Percentiles rank a stretch among this genome's conserved stretches.
Evolutionary conservation across 2,113 vertebrate genomes (phyloP).

Genomic region (Melanotaenia duboulayi): DNA sequence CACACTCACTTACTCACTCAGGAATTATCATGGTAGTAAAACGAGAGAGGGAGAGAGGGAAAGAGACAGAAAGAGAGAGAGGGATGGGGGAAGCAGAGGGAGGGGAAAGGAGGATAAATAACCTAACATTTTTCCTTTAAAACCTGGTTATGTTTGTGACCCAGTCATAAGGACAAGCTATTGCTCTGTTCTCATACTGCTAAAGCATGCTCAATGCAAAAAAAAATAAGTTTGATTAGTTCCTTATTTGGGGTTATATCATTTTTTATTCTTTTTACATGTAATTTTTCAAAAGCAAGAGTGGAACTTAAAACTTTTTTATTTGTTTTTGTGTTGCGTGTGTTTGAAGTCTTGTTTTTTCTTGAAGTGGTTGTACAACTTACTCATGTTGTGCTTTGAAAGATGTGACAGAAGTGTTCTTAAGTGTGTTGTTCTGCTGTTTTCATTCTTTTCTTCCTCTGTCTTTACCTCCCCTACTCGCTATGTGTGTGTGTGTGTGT

Average conservation of each 20-base stretch:
- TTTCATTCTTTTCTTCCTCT: constrained; percentile 46
- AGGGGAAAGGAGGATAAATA: constrained; percentile 36
- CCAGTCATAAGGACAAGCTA: constrained; percentile 54
- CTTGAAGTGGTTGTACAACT: constrained; percentile 8
- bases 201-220: neutral
- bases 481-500: constrained; percentile 38
- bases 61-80: constrained; percentile 18
- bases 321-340: constrained; percentile 2
- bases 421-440: constrained; percentile 44
- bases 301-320: neutral
- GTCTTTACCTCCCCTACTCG: constrained; percentile 30
- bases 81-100: constrained; percentile 9
- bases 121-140: constrained; percentile 61
- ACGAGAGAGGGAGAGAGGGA: constrained; percentile 44
- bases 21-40: constrained; percentile 67
- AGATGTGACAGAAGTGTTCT: constrained; percentile 53
- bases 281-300: neutral
- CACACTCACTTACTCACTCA: constrained; percentile 61
- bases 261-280: neutral
- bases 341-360: constrained; percentile 10
- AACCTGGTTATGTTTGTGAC: constrained; percentile 55
- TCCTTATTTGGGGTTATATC: neutral
- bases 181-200: constrained; percentile 35
- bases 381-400: constrained; percentile 32
- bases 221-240: constrained; percentile 2